A percentile compares a stretch with the other conserved stretches of the same genome.
phyloP scores from a whole-genome alignment of 1,140 invertebrate species.

The Globodera ellingtonae region DNA sequence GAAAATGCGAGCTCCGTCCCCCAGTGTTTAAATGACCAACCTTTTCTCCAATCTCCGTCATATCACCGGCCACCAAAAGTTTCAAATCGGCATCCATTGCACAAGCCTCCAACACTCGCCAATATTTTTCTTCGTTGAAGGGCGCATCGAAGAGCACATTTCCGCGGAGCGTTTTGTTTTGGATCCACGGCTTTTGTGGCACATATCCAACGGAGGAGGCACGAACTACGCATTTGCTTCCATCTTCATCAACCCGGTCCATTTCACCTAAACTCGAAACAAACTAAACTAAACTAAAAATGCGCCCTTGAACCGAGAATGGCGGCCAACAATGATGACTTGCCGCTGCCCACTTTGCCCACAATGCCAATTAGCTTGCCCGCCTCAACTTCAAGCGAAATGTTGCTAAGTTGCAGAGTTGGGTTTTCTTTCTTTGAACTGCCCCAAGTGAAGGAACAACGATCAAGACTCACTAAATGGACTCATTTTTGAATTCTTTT shows the following conservation, averaged over 20 bases:
- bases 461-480: slow-evolving; percentile 28
- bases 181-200: slow-evolving; percentile 70
- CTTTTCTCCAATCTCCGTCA: slow-evolving; percentile 64
- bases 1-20: background rate
- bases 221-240: slow-evolving; percentile 14
- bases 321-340: slow-evolving; percentile 65
- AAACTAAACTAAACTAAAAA: slow-evolving; percentile 15
- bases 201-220: slow-evolving; percentile 67
- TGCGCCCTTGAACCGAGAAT: slow-evolving; percentile 17
- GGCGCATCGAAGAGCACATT: slow-evolving; percentile 49
- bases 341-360: slow-evolving; percentile 78
- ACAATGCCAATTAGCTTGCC: slow-evolving; percentile 77
- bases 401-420: slow-evolving; percentile 39
- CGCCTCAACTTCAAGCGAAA: slow-evolving; percentile 40
- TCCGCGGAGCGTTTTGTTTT: slow-evolving; percentile 66
- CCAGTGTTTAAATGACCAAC: slow-evolving; percentile 18
- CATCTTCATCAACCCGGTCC: slow-evolving; percentile 27
- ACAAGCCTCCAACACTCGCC: slow-evolving; percentile 50
- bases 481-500: background rate
- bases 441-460: slow-evolving; percentile 45
- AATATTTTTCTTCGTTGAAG: slow-evolving; percentile 44
- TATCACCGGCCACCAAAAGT: slow-evolving; percentile 52
- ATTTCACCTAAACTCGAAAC: slow-evolving; percentile 28
- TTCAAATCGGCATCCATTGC: slow-evolving; percentile 49
- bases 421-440: background rate